These are phyloP conservation scores for Protodeltote pygarga DNA, from an alignment of 2,888 invertebrate species.

Conservation along the genomic window DNA sequence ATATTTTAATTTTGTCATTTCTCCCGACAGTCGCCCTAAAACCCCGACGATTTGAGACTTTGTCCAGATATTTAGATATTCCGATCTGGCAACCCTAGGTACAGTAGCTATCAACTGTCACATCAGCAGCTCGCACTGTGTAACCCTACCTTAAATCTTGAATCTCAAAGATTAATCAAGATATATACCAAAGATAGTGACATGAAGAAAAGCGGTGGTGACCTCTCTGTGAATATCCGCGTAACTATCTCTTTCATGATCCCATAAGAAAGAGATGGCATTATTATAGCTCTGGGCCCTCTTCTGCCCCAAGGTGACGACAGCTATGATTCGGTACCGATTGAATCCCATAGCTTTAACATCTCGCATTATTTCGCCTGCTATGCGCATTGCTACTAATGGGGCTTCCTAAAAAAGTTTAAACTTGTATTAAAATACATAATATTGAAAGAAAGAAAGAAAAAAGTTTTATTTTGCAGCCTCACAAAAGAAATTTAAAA, in stretches of 20 bases:
- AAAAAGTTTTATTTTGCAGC: no score
- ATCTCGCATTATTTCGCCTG: conserved; percentile 68
- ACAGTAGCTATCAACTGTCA: no score
- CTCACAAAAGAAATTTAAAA: no score
- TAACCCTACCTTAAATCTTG: not conserved
- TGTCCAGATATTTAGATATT: no score
- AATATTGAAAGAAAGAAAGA: no score
- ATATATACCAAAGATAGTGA: conserved; percentile 74
- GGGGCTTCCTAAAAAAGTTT: conserved; percentile 56
- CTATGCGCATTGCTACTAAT: conserved; percentile 59
- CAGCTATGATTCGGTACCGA: conserved; percentile 69
- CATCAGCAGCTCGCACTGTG: not conserved
- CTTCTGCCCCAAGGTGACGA: conserved; percentile 73
- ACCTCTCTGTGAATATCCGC: conserved; percentile 61
- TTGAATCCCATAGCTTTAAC: conserved; percentile 66
- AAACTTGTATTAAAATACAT: not conserved
- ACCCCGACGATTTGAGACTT: no score
- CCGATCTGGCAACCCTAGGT: not conserved
- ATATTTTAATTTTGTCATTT: no score
- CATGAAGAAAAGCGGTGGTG: conserved; percentile 68
- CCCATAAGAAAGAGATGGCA: conserved; percentile 76
- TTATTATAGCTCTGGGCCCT: conserved; percentile 77
- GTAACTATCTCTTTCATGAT: conserved; percentile 64
- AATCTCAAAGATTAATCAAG: conserved; percentile 57
- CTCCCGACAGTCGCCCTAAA: no score